A percentile compares a stretch with the other conserved stretches of the same genome.
phyloP scores from a whole-genome alignment of 2,888 invertebrate species.

The Bruchidius siliquastri region DNA sequence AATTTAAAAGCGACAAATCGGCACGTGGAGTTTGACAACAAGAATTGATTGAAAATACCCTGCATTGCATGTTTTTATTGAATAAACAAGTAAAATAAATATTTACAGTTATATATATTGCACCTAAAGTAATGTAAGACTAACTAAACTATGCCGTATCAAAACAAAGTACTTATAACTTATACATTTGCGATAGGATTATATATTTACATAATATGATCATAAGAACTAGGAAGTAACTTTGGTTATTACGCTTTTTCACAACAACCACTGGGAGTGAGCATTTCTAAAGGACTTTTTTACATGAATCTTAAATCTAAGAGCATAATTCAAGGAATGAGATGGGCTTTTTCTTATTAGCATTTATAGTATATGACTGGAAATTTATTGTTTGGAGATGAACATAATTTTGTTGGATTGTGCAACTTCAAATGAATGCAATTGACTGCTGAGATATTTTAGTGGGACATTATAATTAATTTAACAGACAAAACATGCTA shows the following conservation, averaged over 20 bases:
- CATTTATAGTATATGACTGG: too few species aligned
- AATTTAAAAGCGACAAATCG: too few species aligned
- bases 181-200: not conserved
- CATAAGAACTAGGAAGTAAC: conserved; percentile 7
- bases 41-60: too few species aligned
- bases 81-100: not conserved
- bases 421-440: too few species aligned
- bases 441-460: too few species aligned
- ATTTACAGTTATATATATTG: not conserved
- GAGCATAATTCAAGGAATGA: not conserved
- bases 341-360: too few species aligned
- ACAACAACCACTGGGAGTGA: conserved; percentile 24
- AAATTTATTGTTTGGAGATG: too few species aligned
- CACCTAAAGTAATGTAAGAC: not conserved
- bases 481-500: too few species aligned
- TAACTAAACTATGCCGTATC: not conserved
- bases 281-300: conserved; percentile 8
- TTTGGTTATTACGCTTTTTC: conserved; percentile 10
- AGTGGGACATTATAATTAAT: too few species aligned
- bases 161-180: not conserved
- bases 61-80: not conserved
- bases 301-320: not conserved
- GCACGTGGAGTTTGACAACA: too few species aligned
- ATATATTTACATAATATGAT: conserved; percentile 9
- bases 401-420: too few species aligned